phyloP scores from a whole-genome alignment of 2,113 vertebrate species.

The Ardeotis arabs region DNA sequence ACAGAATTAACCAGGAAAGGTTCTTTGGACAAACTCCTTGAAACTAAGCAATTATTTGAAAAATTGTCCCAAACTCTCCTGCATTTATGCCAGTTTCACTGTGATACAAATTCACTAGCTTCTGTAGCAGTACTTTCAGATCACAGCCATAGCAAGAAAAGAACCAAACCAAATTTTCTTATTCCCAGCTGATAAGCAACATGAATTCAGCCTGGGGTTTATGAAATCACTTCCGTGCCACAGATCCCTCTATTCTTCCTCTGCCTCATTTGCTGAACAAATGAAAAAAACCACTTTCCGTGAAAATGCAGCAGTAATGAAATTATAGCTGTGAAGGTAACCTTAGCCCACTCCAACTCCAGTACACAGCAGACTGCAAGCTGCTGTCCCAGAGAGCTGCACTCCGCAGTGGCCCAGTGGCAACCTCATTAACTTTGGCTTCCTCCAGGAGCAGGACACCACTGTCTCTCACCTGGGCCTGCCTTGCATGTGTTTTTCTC shows the following conservation, averaged over 20 bases:
- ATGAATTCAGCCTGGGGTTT: neutral
- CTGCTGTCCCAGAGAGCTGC: neutral
- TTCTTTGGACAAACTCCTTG: neutral
- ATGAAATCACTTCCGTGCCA: constrained; percentile 42
- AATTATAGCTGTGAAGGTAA: constrained; percentile 49
- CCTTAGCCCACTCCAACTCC: neutral
- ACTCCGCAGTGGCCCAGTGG: neutral
- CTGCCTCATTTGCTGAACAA: constrained; percentile 42
- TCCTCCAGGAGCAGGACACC: neutral
- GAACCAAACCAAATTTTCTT: neutral
- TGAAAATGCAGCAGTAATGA: constrained; percentile 34
- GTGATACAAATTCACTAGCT: neutral
- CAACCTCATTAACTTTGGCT: neutral
- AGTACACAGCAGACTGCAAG: neutral
- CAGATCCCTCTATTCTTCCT: constrained; percentile 5
- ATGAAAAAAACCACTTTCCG: constrained; percentile 35
- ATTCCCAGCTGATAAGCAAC: constrained; percentile 8
- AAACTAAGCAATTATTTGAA: neutral
- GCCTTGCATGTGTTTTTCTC: neutral
- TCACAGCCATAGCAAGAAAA: neutral
- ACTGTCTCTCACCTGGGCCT: neutral
- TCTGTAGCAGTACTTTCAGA: neutral
- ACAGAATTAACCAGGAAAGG: neutral
- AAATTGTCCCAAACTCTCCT: neutral
- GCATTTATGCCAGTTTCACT: neutral